Evolutionary conservation across 1,140 invertebrate genomes (phyloP), one percentile per base, ranked within the genome.

Genomic region (Heliconius himera): DNA sequence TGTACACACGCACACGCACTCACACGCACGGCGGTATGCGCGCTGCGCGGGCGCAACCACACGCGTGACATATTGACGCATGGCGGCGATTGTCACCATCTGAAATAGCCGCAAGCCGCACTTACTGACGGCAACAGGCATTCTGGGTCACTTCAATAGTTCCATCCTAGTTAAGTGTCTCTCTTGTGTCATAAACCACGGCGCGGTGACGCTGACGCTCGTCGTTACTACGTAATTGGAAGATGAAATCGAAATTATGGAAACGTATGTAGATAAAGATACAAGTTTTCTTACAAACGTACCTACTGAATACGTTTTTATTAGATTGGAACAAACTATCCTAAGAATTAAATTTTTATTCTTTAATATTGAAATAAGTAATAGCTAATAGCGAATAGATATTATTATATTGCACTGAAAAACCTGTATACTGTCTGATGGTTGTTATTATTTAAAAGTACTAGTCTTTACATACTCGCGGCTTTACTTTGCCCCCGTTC

Each of bases 11-110:
- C 18, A 51, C 49, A 51, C 49, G 16, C 49, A 51, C 49, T 8
- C 49, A 51, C 16, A 20, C 18, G 16, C 22, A 38, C 33, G 72
- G 76, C 76, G 83, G 81, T 66, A 83, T 83, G 83, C 83, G 56
- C 74, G 33, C 36, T 83, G 83, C 83, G 74, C 76, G 33, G 56
- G 33, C 74, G 73, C 73, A 46, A 46, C 74, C 51, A 60, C 49
- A 22, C 74, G 33, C 54, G 54, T 78, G 83, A 84, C 81, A 82
- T 77, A 81, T 84, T 84, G 83, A 84, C 81, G 83, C 83, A 84
- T 82, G 70, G 79, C 77, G 76, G 54, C 79, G 75, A 77, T 81
- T 85, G 80, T 83, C 84, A 81, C 83, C 13, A 29, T 66, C 26
- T 70, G 70, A 76, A 60, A 72, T 78, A 78, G 56, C 73, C 60